These are phyloP conservation scores for Chelidonichthys spinosus DNA, from an alignment of 2,797 vertebrate species.

Conservation along the genomic window DNA sequence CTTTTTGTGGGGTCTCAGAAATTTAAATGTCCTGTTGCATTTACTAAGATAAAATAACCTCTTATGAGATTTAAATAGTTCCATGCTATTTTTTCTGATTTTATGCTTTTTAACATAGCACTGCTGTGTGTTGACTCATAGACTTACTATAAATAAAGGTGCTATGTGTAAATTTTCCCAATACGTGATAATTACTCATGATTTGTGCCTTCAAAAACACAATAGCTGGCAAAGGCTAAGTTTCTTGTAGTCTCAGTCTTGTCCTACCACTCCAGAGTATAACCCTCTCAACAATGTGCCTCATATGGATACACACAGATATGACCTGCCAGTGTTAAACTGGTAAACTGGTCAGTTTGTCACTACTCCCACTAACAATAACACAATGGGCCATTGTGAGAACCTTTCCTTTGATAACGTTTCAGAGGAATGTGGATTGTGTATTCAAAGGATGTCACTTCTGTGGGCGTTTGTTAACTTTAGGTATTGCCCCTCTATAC, in stretches of 20 bases:
- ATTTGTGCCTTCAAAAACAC: neutral
- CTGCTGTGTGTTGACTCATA: neutral
- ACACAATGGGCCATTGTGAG: neutral
- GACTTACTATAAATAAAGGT: neutral
- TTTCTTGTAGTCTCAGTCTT: neutral
- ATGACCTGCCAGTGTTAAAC: neutral
- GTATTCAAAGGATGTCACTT: constrained; percentile 28
- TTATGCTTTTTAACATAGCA: neutral
- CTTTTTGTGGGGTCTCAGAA: constrained; percentile 4
- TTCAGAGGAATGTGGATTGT: constrained; percentile 9
- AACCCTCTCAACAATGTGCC: neutral
- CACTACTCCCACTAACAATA: neutral
- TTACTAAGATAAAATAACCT: too few relatives aligned
- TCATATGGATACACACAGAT: neutral
- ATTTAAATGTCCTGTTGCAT: too few relatives aligned
- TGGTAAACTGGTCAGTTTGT: neutral
- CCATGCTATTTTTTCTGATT: neutral
- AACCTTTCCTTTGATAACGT: neutral
- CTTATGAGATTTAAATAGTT: too few relatives aligned
- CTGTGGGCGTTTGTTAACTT: constrained; percentile 35
- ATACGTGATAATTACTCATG: neutral
- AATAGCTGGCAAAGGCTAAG: neutral
- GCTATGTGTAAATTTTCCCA: neutral
- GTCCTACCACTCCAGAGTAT: neutral
- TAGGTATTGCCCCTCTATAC: constrained; percentile 32